A percentile compares a stretch with the other conserved stretches of the same genome.
These are phyloP conservation scores for Rhopalosiphum padi DNA, from an alignment of 1,140 invertebrate genomes.

Conservation along the genomic window DNA sequence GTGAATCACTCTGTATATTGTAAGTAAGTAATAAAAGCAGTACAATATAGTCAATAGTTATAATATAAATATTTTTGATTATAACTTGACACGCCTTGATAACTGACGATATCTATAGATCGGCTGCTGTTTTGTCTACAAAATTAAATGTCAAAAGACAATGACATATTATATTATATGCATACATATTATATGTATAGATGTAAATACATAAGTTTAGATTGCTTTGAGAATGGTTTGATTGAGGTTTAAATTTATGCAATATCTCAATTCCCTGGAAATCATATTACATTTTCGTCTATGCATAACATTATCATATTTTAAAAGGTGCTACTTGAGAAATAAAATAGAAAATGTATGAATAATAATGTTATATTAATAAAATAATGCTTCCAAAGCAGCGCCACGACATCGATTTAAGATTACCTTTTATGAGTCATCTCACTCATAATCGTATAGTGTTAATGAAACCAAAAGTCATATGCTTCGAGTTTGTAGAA, in stretches of 20 bases:
- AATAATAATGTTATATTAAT: too few relatives aligned
- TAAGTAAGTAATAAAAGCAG: background rate
- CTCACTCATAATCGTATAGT: too few relatives aligned
- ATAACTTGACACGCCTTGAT: background rate
- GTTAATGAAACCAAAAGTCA: too few relatives aligned
- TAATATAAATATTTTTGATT: background rate
- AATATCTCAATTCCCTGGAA: background rate
- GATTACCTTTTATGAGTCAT: too few relatives aligned
- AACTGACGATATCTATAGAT: background rate
- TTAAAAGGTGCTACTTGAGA: too few relatives aligned
- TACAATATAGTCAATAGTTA: background rate
- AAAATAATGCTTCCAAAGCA: too few relatives aligned
- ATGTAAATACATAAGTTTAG: background rate
- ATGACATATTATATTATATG: background rate
- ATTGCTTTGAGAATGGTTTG: background rate
- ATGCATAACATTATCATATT: background rate
- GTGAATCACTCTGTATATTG: background rate
- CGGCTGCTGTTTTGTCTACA: background rate
- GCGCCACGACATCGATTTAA: too few relatives aligned
- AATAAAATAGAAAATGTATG: too few relatives aligned
- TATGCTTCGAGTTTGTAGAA: too few relatives aligned
- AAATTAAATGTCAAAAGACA: background rate
- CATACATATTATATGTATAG: background rate
- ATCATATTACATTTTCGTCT: background rate
- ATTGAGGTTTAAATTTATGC: background rate